Evolutionary conservation across 2,113 vertebrate genomes (phyloP).

Genomic region (Hucho hucho): DNA sequence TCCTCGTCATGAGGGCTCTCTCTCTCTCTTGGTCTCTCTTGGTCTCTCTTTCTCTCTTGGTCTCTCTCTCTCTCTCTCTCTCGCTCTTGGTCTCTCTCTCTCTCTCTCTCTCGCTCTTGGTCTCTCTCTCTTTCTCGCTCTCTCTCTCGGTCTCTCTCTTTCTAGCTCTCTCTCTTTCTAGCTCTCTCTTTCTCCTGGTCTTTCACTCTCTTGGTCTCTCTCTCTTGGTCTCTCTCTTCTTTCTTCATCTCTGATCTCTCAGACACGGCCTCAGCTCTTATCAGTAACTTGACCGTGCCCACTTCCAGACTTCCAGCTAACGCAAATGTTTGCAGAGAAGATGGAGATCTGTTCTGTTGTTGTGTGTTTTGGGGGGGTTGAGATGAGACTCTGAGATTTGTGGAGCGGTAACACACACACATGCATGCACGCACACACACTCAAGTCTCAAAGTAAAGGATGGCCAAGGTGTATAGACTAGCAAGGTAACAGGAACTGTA

Average conservation of each 20-base stretch:
- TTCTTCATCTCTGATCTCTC: slow-evolving; percentile 61
- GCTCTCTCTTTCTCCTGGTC: too few species aligned
- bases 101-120: too few species aligned
- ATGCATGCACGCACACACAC: neutral
- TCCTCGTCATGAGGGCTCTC: slow-evolving; percentile 60
- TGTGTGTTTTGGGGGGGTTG: slow-evolving; percentile 13
- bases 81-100: too few species aligned
- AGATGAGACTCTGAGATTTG: slow-evolving; percentile 28
- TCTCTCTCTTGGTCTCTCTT: neutral
- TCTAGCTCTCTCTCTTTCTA: too few species aligned
- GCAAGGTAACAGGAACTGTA: slow-evolving; percentile 13
- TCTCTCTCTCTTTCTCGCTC: too few species aligned
- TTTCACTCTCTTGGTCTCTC: too few species aligned
- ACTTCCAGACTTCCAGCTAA: slow-evolving; percentile 62
- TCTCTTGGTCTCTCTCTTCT: too few species aligned
- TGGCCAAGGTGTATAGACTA: slow-evolving; percentile 37
- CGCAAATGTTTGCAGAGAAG: slow-evolving; percentile 40
- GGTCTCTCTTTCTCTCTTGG: too few species aligned
- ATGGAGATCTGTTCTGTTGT: slow-evolving; percentile 31
- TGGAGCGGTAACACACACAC: slow-evolving; percentile 10
- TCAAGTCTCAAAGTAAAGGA: slow-evolving; percentile 29
- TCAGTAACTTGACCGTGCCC: slow-evolving; percentile 62
- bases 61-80: too few species aligned
- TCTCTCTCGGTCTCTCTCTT: too few species aligned
- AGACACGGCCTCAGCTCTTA: slow-evolving; percentile 64